A percentile compares a stretch with the other conserved stretches of the same genome.
phyloP scores from a whole-genome alignment of 2,113 vertebrate species.

The Corythaeola cristata region DNA sequence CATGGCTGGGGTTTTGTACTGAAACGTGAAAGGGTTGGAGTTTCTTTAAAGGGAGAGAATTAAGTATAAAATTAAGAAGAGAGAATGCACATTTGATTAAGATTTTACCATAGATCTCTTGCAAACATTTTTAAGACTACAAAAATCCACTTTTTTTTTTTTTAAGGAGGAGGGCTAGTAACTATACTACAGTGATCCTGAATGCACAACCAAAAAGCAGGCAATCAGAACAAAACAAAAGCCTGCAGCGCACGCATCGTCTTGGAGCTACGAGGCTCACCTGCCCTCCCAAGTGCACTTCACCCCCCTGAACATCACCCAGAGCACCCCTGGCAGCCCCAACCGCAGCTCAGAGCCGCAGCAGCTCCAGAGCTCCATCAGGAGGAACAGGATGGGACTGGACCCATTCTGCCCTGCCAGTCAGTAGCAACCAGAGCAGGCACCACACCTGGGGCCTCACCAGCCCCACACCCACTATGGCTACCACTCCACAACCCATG shows the following conservation, averaged over 20 bases:
- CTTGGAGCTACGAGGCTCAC: rapidly evolving
- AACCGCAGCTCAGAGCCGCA: rapidly evolving
- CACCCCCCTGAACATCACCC: background rate
- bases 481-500: background rate
- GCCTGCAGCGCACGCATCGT: rapidly evolving
- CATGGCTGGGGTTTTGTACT: background rate
- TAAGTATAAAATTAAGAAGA: background rate
- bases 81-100: background rate
- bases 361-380: background rate
- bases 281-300: background rate
- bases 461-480: background rate
- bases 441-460: rapidly evolving
- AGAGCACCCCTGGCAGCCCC: background rate
- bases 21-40: background rate
- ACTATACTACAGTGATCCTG: background rate
- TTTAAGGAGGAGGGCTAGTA: background rate
- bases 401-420: rapidly evolving
- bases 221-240: background rate
- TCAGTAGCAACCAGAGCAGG: background rate
- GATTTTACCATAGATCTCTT: background rate
- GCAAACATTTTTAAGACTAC: background rate
- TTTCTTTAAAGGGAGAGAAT: background rate
- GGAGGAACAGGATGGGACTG: background rate
- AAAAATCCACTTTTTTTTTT: background rate
- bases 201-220: background rate